Base-by-base conservation (phyloP, 2,113 vertebrate species). In the Pelecanus crispus region DNA sequence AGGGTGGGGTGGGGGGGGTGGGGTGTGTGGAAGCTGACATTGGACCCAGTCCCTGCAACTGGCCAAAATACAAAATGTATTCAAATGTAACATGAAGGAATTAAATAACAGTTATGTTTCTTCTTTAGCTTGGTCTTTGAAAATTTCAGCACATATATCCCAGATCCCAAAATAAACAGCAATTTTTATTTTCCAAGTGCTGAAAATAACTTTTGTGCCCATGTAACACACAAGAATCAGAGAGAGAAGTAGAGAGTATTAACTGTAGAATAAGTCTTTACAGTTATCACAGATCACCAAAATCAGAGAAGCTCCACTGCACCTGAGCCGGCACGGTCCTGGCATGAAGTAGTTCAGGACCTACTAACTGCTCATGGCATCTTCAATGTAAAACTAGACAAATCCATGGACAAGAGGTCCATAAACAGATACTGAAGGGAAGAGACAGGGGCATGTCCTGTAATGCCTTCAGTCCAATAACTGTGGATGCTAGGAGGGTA, bases 1-100 rank as follows among this genome's bases (percentile, higher is more conserved):
- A 24, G 2, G 6, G 7, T 4, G 9, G 7, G 13, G 9, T 3
- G 6, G 10, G 5, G 7, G 5, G 5, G n/a, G n/a, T n/a, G n/a
- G n/a, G n/a, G n/a, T n/a, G n/a, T n/a, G n/a, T n/a, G 10, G 62
- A 58, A 73, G 53, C 40, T 53, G 59, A 47, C 42, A 58, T 19
- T 19, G 17, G 7, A 79, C 2, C 1, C 20, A 56, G 26, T 36
- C 21, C 18, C 32, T 55, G 13, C 24, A 10, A 70, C 17, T 38
- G 10, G 7, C 8, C 25, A 61, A 84, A 74, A 86, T 52, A 78
- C 1, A 52, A 68, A 55, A 49, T 2, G 22, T 36, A 78, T 65
- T 63, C 11, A 92, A 92, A 65, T 36, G 25, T 1, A 58, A 17
- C 61, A 42, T 66, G 17, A 86, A 93, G 81, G 17, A 45, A 53